Base-by-base conservation (phyloP, 2,797 vertebrate genomes). In the Gadopsis marmoratus region DNA sequence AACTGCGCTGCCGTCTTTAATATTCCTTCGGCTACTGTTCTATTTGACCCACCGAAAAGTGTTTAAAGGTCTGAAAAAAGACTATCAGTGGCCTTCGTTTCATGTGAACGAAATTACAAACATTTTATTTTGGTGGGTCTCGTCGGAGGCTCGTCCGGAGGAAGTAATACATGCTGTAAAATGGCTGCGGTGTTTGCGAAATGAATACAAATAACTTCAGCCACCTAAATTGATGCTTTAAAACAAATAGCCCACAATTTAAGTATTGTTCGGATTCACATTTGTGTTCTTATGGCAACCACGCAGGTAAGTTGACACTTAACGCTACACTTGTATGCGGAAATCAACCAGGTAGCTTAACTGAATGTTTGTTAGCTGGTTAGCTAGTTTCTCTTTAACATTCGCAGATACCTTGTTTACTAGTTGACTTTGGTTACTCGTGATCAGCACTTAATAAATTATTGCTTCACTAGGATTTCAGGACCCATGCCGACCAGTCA, bases 401-500 rank as follows among this genome's bases (percentile, higher is more conserved):
- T 4, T 19, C 12, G 3, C 11, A 1, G 3, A 21, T 17, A 2
- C 3, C 0, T 11, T 5, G 33, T 48, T 37, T 1, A 33, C 0
- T 11, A 19, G 14, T 37, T 0, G 3, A 47, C 1, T 60, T 43
- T n/a, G 1, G 41, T 14, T 29, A 1, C 33, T 48, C 1, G 4
- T 16, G 37, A 17, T 35, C 7, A 2, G 0, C 7, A 4, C 67
- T 69, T 58, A 17, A 63, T 31, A 13, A 4, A 1, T 26, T 2
- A 3, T 63, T 82, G 1, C 83, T 33, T 21, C 56, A 0, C 4
- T 5, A 96, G 96, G 97, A 99, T 89, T 99, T 99, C 92, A 96
- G 97, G 94, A 98, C 96, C 7, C 96, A 96, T 0, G 98, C 95
- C 31, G 98, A 99, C 88, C 97, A 99, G 92, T 98, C 97, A 7